Evolutionary conservation across 2,888 invertebrate species (phyloP).

Genomic region (Digitonthophagus gazella): DNA sequence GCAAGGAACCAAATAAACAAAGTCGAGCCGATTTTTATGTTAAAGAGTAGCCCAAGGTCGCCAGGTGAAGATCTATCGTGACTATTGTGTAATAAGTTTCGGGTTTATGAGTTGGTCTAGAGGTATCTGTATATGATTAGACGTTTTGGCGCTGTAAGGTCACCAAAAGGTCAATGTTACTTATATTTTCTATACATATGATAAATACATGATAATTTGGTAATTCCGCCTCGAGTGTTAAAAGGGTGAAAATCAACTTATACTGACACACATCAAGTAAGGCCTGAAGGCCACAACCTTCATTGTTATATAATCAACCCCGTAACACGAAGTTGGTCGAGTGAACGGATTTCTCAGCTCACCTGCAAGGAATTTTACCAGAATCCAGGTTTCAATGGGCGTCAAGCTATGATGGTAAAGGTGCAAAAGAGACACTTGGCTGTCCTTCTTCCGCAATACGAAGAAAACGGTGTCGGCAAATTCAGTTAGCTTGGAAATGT

Average conservation of each 20-base stretch:
- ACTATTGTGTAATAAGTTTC: background rate
- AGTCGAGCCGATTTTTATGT: background rate
- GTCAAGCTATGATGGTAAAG: slow-evolving; percentile 82
- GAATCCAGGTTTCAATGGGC: slow-evolving; percentile 74
- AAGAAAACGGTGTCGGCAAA: slow-evolving; percentile 87
- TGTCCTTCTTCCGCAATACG: slow-evolving; percentile 79
- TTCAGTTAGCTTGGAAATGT: slow-evolving; percentile 85
- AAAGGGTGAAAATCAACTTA: too few relatives aligned
- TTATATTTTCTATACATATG: background rate
- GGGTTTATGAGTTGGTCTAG: background rate
- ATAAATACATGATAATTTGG: background rate
- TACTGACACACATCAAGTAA: too few relatives aligned
- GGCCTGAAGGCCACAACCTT: too few relatives aligned
- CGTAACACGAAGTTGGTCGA: too few relatives aligned
- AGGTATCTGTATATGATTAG: background rate
- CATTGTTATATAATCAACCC: too few relatives aligned
- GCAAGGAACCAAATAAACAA: background rate
- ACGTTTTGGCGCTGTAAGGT: too few relatives aligned
- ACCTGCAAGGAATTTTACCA: slow-evolving; percentile 75
- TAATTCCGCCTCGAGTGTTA: too few relatives aligned
- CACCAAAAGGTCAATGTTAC: background rate
- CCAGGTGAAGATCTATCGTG: background rate
- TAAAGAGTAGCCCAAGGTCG: background rate
- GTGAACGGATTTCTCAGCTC: slow-evolving; percentile 33
- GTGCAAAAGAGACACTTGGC: slow-evolving; percentile 80